phyloP scores from a whole-genome alignment of 2,888 invertebrate genomes.

The Harpalus rubripes region DNA sequence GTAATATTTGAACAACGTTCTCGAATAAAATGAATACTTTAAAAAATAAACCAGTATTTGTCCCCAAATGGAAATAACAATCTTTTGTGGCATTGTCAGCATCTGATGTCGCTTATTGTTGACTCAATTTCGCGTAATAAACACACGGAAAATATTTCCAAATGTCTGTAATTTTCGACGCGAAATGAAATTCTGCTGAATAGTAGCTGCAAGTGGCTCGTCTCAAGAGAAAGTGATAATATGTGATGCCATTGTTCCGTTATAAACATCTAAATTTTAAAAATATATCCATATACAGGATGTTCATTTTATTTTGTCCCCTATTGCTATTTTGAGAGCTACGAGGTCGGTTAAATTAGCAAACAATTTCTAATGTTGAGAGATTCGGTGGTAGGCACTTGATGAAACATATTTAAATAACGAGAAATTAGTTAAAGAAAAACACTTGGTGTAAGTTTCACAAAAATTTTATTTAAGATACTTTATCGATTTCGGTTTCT shows the following conservation, averaged over 20 bases:
- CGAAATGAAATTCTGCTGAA: slow-evolving; percentile 30
- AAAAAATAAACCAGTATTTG: slow-evolving; percentile 33
- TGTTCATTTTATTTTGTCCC: too few species aligned
- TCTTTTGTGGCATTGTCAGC: slow-evolving; percentile 51
- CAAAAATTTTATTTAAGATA: too few species aligned
- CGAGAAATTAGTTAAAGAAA: too few species aligned
- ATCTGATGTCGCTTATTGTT: slow-evolving; percentile 52
- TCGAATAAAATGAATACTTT: slow-evolving; percentile 13
- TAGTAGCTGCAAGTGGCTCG: slow-evolving; percentile 30
- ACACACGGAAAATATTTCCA: slow-evolving; percentile 10
- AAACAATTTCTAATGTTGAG: too few species aligned
- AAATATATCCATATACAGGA: too few species aligned
- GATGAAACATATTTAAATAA: too few species aligned
- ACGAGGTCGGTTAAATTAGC: too few species aligned
- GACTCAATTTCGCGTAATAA: slow-evolving; percentile 21
- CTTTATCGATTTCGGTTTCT: too few species aligned
- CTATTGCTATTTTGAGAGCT: too few species aligned
- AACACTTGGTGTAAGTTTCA: too few species aligned
- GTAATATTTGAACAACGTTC: slow-evolving; percentile 25
- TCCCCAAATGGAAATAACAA: slow-evolving; percentile 40
- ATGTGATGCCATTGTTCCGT: slow-evolving; percentile 9
- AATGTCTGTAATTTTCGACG: slow-evolving; percentile 43
- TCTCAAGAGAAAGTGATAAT: slow-evolving; percentile 55
- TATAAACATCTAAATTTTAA: too few species aligned
- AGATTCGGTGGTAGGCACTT: too few species aligned